phyloP scores from a whole-genome alignment of 2,113 vertebrate genomes.

The Typhlomys cinereus region DNA sequence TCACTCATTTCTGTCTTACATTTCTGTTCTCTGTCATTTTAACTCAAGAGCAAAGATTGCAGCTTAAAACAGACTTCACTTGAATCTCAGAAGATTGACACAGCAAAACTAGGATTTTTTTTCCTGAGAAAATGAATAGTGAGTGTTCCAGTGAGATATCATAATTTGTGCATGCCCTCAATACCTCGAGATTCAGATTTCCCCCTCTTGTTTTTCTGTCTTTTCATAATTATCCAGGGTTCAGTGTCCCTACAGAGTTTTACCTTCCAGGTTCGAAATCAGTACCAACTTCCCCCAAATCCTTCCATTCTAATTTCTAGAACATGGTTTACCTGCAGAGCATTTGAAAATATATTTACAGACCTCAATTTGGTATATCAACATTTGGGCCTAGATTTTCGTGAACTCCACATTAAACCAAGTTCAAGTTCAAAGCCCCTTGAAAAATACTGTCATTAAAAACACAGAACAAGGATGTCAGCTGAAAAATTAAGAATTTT shows the following conservation, averaged over 20 bases:
- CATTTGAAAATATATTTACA: background rate
- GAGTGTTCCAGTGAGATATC: background rate
- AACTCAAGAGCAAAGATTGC: background rate
- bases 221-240: background rate
- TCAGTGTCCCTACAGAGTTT: background rate
- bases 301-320: background rate
- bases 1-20: background rate
- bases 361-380: background rate
- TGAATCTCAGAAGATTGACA: background rate
- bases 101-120: background rate
- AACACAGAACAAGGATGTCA: background rate
- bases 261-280: background rate
- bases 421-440: background rate
- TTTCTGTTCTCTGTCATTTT: slow-evolving; percentile 4
- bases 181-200: background rate
- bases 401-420: background rate
- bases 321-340: background rate
- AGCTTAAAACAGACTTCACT: background rate
- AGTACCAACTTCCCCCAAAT: background rate
- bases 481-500: background rate
- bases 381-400: background rate
- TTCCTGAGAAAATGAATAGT: background rate
- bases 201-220: background rate
- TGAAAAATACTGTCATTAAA: background rate
- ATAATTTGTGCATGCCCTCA: background rate